Conservation (phyloP, 2,888 invertebrate genomes). For the Parelbella ahira region DNA sequence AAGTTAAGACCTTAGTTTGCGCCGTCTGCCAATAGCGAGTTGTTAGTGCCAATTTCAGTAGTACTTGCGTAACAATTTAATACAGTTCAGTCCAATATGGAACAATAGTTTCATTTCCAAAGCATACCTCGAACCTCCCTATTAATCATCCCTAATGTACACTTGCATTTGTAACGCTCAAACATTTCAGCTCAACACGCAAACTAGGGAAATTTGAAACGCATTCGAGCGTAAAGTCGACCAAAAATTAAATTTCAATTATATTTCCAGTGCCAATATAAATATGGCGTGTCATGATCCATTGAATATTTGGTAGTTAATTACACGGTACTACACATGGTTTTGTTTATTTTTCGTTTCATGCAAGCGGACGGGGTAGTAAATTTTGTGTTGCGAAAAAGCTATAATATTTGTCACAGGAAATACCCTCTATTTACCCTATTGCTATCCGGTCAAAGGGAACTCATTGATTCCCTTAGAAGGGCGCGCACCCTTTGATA, state of each 20-base stretch:
- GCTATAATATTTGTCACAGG: slow-evolving; percentile 63
- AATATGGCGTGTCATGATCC: slow-evolving; percentile 18
- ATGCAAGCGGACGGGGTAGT: slow-evolving; percentile 10
- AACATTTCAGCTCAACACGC: slow-evolving; percentile 18
- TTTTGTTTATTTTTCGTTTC: slow-evolving; percentile 14
- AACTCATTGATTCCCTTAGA: slow-evolving; percentile 54
- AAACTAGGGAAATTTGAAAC: slow-evolving; percentile 21
- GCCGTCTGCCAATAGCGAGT: too few relatives aligned
- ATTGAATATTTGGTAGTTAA: slow-evolving; percentile 20
- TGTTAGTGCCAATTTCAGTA: slow-evolving; percentile 4
- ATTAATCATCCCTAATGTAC: slow-evolving; percentile 21
- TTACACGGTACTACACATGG: slow-evolving; percentile 10
- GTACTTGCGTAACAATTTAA: slow-evolving; percentile 2
- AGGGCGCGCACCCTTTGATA: slow-evolving; percentile 50
- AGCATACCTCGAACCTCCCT: slow-evolving; percentile 7
- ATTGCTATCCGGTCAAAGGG: slow-evolving; percentile 59
- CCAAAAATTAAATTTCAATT: slow-evolving; percentile 25
- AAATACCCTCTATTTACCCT: slow-evolving; percentile 61
- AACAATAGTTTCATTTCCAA: too few relatives aligned
- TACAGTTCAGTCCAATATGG: background rate
- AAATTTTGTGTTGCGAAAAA: slow-evolving; percentile 25
- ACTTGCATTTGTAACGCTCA: slow-evolving; percentile 18
- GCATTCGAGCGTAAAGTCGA: slow-evolving; percentile 19
- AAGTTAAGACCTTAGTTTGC: too few relatives aligned
- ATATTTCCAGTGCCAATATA: slow-evolving; percentile 18